Evolutionary conservation across 2,888 invertebrate species (phyloP).

Genomic region (Andrena flavipes): DNA sequence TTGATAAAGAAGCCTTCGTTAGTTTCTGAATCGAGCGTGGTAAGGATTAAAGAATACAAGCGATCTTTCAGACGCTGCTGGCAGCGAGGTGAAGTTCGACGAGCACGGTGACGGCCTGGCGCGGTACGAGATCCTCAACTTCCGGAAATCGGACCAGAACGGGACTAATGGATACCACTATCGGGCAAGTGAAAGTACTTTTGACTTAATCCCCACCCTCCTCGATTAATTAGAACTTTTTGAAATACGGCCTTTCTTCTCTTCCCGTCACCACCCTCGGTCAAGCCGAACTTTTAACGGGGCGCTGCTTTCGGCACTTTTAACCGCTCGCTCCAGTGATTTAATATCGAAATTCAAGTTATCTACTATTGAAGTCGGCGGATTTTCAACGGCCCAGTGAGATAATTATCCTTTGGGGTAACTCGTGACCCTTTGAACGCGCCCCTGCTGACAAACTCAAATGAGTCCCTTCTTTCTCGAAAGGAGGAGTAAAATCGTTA

Average conservation of each 20-base stretch:
- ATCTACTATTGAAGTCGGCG: constrained; percentile 25
- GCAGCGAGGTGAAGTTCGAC: constrained; percentile 90
- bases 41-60: constrained; percentile 15
- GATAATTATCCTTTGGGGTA: constrained; percentile 31
- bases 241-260: not conserved
- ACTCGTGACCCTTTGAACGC: not conserved
- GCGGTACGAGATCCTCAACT: constrained; percentile 91
- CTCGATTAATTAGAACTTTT: constrained; percentile 40
- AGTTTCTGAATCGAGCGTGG: not conserved
- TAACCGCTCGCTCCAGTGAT: constrained; percentile 3
- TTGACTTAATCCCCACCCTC: constrained; percentile 35
- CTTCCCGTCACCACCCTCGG: not conserved
- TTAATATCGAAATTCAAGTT: constrained; percentile 36
- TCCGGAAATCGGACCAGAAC: constrained; percentile 86
- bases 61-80: constrained; percentile 87
- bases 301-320: constrained; percentile 44
- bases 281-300: constrained; percentile 13
- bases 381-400: constrained; percentile 1
- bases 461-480: too few relatives aligned
- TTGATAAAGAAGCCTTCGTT: not conserved
- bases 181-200: constrained; percentile 81
- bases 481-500: too few relatives aligned
- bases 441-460: too few relatives aligned
- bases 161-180: constrained; percentile 85
- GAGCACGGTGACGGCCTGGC: constrained; percentile 90